Evolutionary conservation across 2,888 invertebrate genomes (phyloP), one percentile per base, ranked within the genome.

Genomic region (Spilosoma lubricipeda): DNA sequence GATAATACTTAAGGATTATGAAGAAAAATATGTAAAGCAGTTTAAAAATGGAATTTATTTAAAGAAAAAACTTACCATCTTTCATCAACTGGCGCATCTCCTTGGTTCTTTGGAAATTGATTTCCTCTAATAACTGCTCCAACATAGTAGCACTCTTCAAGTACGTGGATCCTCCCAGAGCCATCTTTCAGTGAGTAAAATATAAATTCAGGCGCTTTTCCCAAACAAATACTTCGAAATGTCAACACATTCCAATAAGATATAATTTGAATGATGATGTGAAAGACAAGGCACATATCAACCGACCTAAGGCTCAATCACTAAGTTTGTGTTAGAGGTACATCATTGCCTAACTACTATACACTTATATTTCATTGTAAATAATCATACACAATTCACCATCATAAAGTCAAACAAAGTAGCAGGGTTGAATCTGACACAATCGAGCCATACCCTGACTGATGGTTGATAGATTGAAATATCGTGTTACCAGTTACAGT

Each of bases 51-150:
- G 13, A 18, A 33, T 7, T 9, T 36, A 13, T 4, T 4, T 36
- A 18, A 20, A 2, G 0, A 39, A 42, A 65, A 67, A 68, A 88
- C 94, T 93, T 91, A 98, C 98, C 98, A 96, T 98, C 98, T 94
- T 98, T 98, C 87, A 98, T 96, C 85, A 98, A 94, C 92, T 98
- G 98, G 69, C 98, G 96, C 97, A 98, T 98, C 94, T 98, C 98
- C 93, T 99, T 98, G 72, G 98, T 98, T 82, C 98, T 96, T 92
- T 99, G 98, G 88, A 98, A 99, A 93, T 98, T 98, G 83, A 99
- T 99, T 93, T 99, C 99, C 90, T 98, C 98, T 77, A 99, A 95
- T 74, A 99, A 96, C 89, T 98, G 98, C 90, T 98, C 98, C 85
- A 99, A 93, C 92, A 98, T 97, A 48, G 98, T 98, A 33, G 97